Base-by-base conservation (phyloP, 30 jellyfish, hydroid and myxozoan species). In the Pseudorhiza aurosa region DNA sequence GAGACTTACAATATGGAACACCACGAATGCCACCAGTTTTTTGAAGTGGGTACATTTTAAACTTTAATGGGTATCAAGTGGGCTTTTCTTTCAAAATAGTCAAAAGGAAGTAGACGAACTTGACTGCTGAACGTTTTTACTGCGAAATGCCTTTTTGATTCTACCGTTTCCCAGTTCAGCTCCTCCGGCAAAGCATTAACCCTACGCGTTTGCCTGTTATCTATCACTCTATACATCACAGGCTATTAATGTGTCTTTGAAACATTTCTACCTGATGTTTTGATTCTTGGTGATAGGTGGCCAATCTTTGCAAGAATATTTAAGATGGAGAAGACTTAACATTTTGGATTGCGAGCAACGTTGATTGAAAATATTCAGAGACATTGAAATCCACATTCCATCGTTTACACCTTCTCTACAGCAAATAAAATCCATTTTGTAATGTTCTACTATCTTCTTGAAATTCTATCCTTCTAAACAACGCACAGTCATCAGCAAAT, bases 371-470 rank as follows among this genome's bases (percentile, higher is more conserved):
- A 39, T 68, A 75, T 55, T 75, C 57, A 2, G 77, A 35, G 45
- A 55, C 87, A 75, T 75, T 75, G 55, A 75, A 75, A 30, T 75
- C 77, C 87, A 75, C 57, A 75, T 75, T 37, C 77, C 87, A 75
- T 2, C 73, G 65, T 28, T 31, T 28, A 56, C 87, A 32, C 87
- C 77, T 55, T 32, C 51, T 31, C 2, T 72, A 39, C 30, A 72
- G 47, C 33, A 42, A 42, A 72, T 32, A 30, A 17, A 72, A 51
- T 27, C 51, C 40, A 50, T 72, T 53, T 15, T 72, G 60, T 33
- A 51, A 33, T 29, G 65, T 28, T 11, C 42, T 72, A 28, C 51
- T 24, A 70, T 70, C 84, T 25, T 43, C 64, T 70, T 35, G 49
- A 19, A 71, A 47, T 37, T 43, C 45, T 47, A 44, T 47, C 71